phyloP scores from a whole-genome alignment of 2,797 vertebrate genomes.

The Bradypodion pumilum region DNA sequence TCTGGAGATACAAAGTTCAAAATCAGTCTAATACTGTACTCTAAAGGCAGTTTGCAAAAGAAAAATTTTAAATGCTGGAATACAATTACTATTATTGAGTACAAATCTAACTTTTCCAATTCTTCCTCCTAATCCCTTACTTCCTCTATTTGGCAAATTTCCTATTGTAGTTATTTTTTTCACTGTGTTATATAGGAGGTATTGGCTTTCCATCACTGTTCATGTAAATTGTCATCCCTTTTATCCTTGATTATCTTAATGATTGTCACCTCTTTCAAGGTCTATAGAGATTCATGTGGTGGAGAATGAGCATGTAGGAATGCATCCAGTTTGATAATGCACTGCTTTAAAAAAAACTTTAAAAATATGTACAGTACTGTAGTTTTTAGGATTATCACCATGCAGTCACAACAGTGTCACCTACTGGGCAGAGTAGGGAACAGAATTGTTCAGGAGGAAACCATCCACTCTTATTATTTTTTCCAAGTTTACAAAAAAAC shows the following conservation, averaged over 20 bases:
- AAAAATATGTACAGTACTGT: slow-evolving; percentile 31
- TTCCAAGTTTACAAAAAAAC: background rate
- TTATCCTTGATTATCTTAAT: slow-evolving; percentile 45
- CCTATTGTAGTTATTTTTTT: background rate
- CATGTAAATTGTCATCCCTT: slow-evolving; percentile 4
- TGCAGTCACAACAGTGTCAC: slow-evolving; percentile 75
- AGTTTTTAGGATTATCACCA: slow-evolving; percentile 47
- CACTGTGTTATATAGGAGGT: background rate
- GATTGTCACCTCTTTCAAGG: slow-evolving; percentile 16
- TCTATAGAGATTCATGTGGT: background rate
- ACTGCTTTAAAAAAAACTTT: slow-evolving; percentile 17
- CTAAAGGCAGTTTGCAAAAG: background rate
- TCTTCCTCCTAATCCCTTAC: background rate
- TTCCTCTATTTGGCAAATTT: background rate
- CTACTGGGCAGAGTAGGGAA: slow-evolving; percentile 68
- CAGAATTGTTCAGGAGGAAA: background rate
- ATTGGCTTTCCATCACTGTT: background rate
- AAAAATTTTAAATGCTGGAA: background rate
- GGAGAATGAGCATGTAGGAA: slow-evolving; percentile 36
- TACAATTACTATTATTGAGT: background rate
- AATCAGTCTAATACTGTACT: background rate
- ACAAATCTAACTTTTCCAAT: background rate
- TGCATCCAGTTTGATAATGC: slow-evolving; percentile 39
- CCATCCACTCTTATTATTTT: background rate
- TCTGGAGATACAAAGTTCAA: background rate